phyloP scores from a whole-genome alignment of 2,888 invertebrate genomes.

The Buathra laborator region DNA sequence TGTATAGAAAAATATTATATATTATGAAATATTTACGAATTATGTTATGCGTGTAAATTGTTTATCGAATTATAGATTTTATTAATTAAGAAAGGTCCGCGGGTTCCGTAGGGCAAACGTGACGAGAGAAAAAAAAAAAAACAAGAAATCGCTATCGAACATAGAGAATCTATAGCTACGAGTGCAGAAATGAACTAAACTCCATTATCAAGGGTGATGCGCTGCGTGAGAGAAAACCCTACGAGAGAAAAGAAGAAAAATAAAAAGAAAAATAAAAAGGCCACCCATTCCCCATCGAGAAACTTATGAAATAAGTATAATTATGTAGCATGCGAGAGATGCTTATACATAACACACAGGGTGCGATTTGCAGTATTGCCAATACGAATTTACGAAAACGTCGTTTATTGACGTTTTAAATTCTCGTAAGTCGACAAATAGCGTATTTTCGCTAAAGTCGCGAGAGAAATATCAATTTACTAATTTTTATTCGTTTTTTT shows the following conservation, averaged over 20 bases:
- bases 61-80: slow-evolving; percentile 79
- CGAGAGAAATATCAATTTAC: background rate
- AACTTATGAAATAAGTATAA: slow-evolving; percentile 52
- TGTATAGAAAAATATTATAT: slow-evolving; percentile 80
- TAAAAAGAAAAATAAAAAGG: background rate
- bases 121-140: background rate
- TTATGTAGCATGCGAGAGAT: slow-evolving; percentile 55
- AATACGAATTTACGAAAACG: slow-evolving; percentile 52
- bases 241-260: background rate
- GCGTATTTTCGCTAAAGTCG: slow-evolving; percentile 8
- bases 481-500: background rate
- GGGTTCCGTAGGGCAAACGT: slow-evolving; percentile 7
- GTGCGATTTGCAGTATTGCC: slow-evolving; percentile 66
- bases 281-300: slow-evolving; percentile 12
- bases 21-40: slow-evolving; percentile 79
- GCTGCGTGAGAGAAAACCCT: slow-evolving; percentile 17
- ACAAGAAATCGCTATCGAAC: slow-evolving; percentile 15
- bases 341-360: slow-evolving; percentile 62
- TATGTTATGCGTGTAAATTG: slow-evolving; percentile 83
- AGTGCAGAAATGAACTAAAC: slow-evolving; percentile 19
- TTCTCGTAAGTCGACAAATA: slow-evolving; percentile 23
- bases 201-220: slow-evolving; percentile 14
- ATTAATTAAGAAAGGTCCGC: slow-evolving; percentile 60
- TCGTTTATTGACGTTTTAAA: slow-evolving; percentile 36
- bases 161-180: background rate